Conservation (phyloP, 2,888 invertebrate genomes). For the Chironomus tentans region DNA sequence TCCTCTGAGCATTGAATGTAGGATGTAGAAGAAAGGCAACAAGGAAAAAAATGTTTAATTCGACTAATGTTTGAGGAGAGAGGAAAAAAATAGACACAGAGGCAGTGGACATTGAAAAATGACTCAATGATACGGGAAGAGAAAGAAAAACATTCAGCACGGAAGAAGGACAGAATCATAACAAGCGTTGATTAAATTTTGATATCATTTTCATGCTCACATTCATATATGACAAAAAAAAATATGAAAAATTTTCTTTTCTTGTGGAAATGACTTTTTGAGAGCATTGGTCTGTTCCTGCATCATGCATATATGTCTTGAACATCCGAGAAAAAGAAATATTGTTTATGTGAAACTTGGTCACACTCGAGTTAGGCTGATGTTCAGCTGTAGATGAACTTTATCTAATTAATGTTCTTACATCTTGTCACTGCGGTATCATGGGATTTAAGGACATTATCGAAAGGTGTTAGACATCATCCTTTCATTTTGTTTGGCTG, state of each 20-base stretch:
- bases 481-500: no score
- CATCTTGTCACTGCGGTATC: not conserved
- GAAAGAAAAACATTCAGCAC: not conserved
- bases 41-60: no score
- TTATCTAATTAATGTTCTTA: not conserved
- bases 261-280: not conserved
- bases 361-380: no score
- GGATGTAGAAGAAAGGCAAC: no score
- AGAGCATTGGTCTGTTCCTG: no score
- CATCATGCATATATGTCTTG: no score
- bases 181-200: not conserved
- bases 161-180: not conserved
- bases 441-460: no score
- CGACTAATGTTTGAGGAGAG: no score
- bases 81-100: not conserved
- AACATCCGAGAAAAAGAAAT: no score
- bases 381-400: not conserved
- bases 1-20: no score
- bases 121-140: not conserved
- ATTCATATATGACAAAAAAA: not conserved
- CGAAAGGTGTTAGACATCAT: no score
- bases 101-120: not conserved
- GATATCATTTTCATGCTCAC: not conserved
- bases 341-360: no score
- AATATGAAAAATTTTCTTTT: not conserved